phyloP scores from a whole-genome alignment of 2,113 vertebrate genomes.

The Romanogobio albipinnatus region DNA sequence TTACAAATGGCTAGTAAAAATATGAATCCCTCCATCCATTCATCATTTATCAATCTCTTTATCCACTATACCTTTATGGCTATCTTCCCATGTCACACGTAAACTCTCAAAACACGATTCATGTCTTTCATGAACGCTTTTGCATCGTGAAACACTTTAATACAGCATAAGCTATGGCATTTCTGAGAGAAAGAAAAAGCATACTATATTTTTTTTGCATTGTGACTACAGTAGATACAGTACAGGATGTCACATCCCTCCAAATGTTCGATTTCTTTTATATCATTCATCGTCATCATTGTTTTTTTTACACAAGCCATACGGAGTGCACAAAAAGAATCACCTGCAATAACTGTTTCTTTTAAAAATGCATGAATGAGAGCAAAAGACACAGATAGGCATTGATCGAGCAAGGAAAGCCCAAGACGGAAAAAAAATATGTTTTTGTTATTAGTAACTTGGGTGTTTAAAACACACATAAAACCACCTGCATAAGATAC shows the following conservation, averaged over 20 bases:
- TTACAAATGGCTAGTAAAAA: conserved; percentile 27
- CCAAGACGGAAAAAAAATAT: neutral
- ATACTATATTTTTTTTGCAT: conserved; percentile 40
- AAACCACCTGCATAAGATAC: conserved; percentile 46
- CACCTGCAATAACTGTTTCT: conserved; percentile 63
- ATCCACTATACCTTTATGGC: conserved; percentile 15
- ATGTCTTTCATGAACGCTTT: conserved; percentile 21
- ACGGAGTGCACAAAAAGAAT: conserved; percentile 64
- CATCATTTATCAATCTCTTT: conserved; percentile 16
- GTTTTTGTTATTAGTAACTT: conserved; percentile 37
- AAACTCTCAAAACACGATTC: conserved; percentile 11
- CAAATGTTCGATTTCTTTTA: conserved; percentile 44
- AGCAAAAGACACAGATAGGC: conserved; percentile 50
- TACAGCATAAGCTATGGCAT: conserved; percentile 27
- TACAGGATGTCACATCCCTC: conserved; percentile 41
- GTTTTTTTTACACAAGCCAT: conserved; percentile 58
- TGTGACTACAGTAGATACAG: conserved; percentile 51
- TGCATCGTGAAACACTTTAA: conserved; percentile 9
- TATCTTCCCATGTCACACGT: conserved; percentile 3
- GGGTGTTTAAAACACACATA: conserved; percentile 48
- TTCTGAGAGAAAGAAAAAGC: conserved; percentile 40
- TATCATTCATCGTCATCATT: conserved; percentile 41
- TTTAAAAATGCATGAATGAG: conserved; percentile 62
- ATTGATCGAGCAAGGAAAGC: conserved; percentile 25
- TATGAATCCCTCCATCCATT: conserved; percentile 18